These are phyloP conservation scores for Fulica atra DNA, from an alignment of 2,113 vertebrate genomes.

Conservation along the genomic window DNA sequence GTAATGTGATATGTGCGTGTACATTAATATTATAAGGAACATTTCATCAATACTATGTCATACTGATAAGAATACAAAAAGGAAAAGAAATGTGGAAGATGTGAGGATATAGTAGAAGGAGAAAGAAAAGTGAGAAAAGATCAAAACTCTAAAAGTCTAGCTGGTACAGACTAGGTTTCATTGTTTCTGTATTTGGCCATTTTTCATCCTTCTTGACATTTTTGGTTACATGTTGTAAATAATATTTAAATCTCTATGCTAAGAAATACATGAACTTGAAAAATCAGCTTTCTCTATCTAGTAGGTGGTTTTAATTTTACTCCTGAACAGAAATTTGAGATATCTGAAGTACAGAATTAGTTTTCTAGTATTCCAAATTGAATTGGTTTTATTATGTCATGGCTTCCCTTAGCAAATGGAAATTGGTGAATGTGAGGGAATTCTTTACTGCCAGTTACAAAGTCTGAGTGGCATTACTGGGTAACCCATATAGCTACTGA, in stretches of 20 bases:
- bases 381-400: not conserved
- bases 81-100: not conserved
- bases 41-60: not conserved
- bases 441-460: slow-evolving; percentile 35
- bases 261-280: not conserved
- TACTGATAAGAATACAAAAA: not conserved
- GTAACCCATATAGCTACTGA: slow-evolving; percentile 6
- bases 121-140: not conserved
- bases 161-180: not conserved
- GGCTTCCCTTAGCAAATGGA: not conserved
- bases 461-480: not conserved
- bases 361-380: not conserved
- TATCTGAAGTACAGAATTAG: not conserved
- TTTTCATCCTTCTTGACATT: not conserved
- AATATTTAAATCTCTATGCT: not conserved
- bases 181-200: not conserved
- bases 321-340: not conserved
- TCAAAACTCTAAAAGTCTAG: not conserved
- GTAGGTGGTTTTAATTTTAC: not conserved
- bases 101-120: not conserved
- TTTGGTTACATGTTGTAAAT: not conserved
- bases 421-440: not conserved
- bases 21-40: not conserved
- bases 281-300: not conserved
- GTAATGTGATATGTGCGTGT: not conserved